Evolutionary conservation across 2,113 vertebrate species (phyloP).

Genomic region (Chloroceryle aenea): DNA sequence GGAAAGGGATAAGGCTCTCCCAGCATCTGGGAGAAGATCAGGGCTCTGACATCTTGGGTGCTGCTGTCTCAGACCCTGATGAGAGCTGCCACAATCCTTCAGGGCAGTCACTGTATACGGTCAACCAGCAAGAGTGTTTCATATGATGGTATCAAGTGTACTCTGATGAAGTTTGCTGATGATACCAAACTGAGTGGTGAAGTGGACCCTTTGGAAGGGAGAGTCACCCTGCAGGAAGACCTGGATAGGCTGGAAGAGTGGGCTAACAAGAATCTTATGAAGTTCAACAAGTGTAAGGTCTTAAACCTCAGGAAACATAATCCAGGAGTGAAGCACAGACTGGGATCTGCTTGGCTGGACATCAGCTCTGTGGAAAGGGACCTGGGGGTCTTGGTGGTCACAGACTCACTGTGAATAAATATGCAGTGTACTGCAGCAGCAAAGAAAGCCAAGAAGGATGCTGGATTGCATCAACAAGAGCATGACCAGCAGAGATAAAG

Average conservation of each 20-base stretch:
- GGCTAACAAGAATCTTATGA: not conserved
- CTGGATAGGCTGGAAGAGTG: not conserved
- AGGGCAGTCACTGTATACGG: not conserved
- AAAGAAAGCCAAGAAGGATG: not conserved
- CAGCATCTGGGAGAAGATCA: not conserved
- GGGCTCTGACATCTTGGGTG: accelerated
- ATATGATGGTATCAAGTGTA: not conserved
- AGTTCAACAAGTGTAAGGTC: not conserved
- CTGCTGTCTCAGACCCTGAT: not conserved
- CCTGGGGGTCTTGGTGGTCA: not conserved
- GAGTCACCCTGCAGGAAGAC: not conserved
- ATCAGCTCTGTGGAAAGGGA: not conserved
- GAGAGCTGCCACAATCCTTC: not conserved
- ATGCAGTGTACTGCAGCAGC: not conserved
- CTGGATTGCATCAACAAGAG: not conserved
- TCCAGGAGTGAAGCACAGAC: not conserved
- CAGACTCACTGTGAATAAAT: not conserved
- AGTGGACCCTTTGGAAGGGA: not conserved
- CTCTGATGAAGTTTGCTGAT: not conserved
- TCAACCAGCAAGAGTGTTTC: not conserved
- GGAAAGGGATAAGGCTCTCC: not conserved
- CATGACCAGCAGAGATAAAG: not conserved
- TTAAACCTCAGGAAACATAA: not conserved
- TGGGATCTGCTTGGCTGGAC: not conserved
- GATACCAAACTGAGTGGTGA: not conserved